Base-by-base conservation (phyloP, 2,888 invertebrate genomes). In the Hydraecia micacea region DNA sequence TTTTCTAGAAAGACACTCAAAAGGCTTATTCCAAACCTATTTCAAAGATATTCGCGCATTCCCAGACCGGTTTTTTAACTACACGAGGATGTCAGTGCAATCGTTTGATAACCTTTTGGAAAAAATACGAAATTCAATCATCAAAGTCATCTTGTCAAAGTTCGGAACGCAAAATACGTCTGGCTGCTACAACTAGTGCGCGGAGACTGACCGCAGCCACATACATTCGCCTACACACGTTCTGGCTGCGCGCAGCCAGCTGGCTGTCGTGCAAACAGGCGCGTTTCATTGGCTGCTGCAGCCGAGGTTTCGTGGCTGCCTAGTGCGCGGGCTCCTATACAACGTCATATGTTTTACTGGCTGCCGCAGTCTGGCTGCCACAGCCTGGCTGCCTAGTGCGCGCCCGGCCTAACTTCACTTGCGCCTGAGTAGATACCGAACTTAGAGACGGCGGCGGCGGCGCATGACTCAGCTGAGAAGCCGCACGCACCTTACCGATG, bases 1-100 rank as follows among this genome's bases (percentile, higher is more conserved):
- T n/a, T n/a, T n/a, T n/a, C n/a, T n/a, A n/a, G 86, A 90, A 87
- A 79, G 87, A 79, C 84, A 87, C 81, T 81, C 86, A 87, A 88
- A 85, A 87, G 85, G 87, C 82, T 87, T 86, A 84, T 88, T 83
- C 79, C 83, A 88, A 76, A 89, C 86, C 81, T 86, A 88, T 85
- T 87, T 87, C 75, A 86, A 55, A 55, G 55, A 55, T 55, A 3
- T 55, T 55, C n/a, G 55, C 55, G 55, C 55, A 85, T 87, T 80
- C 84, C 85, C 87, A 87, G 87, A 86, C 83, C 83, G 81, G 81
- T 88, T 88, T 86, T 89, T 89, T 84, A 74, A 87, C 28, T 28
- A 62, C 28, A 32, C 62, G 28, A 62, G 60, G 28, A 62, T 62
- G 28, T 62, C 60, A 62, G 60, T 62, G 60, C 60, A 28, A 28